Evolutionary conservation across 2,888 invertebrate genomes (phyloP), one percentile per base, ranked within the genome.

Genomic region (Prosopocoilus inquinatus): DNA sequence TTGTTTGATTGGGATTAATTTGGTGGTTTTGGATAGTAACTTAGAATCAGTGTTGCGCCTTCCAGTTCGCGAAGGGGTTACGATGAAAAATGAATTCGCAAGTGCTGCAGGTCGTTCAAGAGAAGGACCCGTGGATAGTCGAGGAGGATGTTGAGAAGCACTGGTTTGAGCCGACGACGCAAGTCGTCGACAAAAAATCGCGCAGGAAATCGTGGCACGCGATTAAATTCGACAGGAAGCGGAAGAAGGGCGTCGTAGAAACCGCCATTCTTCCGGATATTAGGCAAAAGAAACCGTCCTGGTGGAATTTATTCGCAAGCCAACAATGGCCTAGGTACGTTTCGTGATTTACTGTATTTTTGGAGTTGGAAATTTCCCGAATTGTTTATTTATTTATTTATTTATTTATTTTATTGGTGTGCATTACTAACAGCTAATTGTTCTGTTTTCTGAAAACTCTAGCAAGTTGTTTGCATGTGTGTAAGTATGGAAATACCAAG

Each of bases 221-320:
- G 11, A 76, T 76, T 53, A 77, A 75, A 63, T 75, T 78, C 62
- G 78, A 78, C 57, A 68, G 75, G 62, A 77, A 78, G 62, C 66
- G 74, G 57, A 77, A 77, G 67, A 76, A 76, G 51, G 72, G 74
- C 4, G 71, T 72, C 7, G 70, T 72, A 9, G 68, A 70, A 47
- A 59, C 65, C 28, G 67, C 63, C n/a, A 41, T 35, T 16, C 33
- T 53, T 3, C 47, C 58, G 16, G 53, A 55, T 72, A 65, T 80
- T 74, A 64, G 75, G 67, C 59, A 76, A 34, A 71, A 20, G 59
- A 75, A 67, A 67, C 73, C 88, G 36, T 91, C 91, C 36, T 93
- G 92, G 92, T 93, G 92, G 92, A 91, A 91, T 75, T 90, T 91
- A 61, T 91, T 92, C 73, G 87, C 89, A 44, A 88, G 89, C 47